Evolutionary conservation across 64 coral and sea anemone genomes (phyloP).

Genomic region (Dendronephthya gigantea): DNA sequence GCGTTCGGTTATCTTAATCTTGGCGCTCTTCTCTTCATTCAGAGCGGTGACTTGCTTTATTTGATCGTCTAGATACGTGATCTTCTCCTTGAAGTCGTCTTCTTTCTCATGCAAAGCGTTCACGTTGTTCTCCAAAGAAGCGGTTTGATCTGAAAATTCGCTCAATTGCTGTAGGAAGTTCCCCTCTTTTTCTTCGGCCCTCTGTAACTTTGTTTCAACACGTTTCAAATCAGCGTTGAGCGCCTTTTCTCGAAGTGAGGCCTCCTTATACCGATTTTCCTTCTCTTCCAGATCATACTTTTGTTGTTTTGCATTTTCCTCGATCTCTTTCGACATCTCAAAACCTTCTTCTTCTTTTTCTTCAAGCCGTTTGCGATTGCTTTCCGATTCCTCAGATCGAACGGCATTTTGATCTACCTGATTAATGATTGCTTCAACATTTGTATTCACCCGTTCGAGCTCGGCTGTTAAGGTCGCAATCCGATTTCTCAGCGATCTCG

Average conservation of each 20-base stretch:
- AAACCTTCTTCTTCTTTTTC: constrained; percentile 7
- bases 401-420: background rate
- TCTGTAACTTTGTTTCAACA: too few species aligned
- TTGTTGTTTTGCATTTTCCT: background rate
- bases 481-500: background rate
- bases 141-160: background rate
- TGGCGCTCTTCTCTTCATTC: background rate
- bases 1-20: background rate
- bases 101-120: background rate
- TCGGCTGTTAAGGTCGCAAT: background rate
- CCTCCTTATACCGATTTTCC: background rate
- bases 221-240: background rate
- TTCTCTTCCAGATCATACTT: background rate
- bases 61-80: background rate
- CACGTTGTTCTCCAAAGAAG: background rate
- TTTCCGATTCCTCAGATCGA: background rate
- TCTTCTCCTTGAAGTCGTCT: background rate
- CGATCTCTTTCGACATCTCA: background rate
- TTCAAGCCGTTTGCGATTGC: background rate
- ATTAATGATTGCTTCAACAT: background rate
- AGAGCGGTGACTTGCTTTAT: background rate
- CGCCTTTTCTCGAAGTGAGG: background rate
- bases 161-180: background rate
- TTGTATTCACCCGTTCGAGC: background rate
- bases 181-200: too few species aligned